phyloP scores from a whole-genome alignment of 2,797 vertebrate species.

The Mareca penelope region DNA sequence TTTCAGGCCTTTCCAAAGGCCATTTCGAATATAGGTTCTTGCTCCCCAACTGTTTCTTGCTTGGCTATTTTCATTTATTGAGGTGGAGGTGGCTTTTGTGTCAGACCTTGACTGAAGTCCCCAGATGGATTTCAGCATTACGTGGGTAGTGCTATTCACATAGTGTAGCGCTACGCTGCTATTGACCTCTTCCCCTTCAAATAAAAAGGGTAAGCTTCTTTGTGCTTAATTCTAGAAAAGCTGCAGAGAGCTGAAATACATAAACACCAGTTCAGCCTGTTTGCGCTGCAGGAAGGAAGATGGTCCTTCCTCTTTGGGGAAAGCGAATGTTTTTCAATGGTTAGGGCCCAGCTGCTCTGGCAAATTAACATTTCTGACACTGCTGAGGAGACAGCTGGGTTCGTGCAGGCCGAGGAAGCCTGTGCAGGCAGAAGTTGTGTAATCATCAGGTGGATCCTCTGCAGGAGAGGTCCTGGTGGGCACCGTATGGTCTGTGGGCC shows the following conservation, averaged over 20 bases:
- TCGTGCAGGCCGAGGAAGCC: background rate
- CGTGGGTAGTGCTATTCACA: background rate
- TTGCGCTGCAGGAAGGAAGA: background rate
- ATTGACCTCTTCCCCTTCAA: background rate
- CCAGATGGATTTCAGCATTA: background rate
- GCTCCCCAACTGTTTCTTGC: background rate
- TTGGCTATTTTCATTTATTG: background rate
- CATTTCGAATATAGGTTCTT: background rate
- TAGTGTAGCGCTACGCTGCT: background rate
- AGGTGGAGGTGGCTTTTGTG: background rate
- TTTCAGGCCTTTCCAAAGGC: background rate
- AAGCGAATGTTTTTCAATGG: background rate
- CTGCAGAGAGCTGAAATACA: background rate
- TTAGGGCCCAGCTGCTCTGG: background rate
- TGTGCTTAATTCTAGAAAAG: background rate
- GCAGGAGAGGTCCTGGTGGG: background rate
- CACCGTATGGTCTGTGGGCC: background rate
- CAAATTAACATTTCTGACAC: background rate
- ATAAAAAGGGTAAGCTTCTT: accelerated
- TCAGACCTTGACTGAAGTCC: background rate
- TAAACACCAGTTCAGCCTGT: background rate
- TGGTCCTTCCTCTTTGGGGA: background rate
- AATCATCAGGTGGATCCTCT: background rate
- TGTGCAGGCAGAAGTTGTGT: background rate
- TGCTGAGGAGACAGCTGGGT: background rate